A percentile compares a stretch with the other conserved stretches of the same genome.
phyloP scores from a whole-genome alignment of 2,797 vertebrate genomes.

The Brachyrhaphis roseni region DNA sequence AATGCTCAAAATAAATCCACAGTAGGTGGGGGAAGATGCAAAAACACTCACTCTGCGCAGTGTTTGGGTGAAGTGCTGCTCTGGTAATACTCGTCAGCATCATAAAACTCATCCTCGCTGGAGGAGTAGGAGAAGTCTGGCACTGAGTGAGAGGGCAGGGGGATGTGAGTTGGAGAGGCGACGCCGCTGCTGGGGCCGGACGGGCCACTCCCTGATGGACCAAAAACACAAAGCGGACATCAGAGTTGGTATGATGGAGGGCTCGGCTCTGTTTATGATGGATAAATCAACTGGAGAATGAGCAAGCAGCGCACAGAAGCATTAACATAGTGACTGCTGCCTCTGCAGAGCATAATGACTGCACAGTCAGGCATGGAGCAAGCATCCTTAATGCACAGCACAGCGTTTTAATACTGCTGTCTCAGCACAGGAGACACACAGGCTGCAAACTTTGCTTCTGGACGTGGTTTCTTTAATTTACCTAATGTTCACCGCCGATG shows the following conservation, averaged over 20 bases:
- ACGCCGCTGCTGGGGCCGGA: constrained; percentile 95
- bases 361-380: constrained; percentile 39
- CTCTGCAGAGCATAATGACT: constrained; percentile 60
- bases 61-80: constrained; percentile 93
- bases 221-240: background rate
- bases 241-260: background rate
- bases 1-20: constrained; percentile 6
- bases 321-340: constrained; percentile 39
- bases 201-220: constrained; percentile 88
- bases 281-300: constrained; percentile 10
- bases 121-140: constrained; percentile 99
- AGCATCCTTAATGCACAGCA: constrained; percentile 57
- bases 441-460: constrained; percentile 45
- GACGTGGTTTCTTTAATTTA: constrained; percentile 31
- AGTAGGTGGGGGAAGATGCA: background rate
- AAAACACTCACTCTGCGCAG: constrained; percentile 91
- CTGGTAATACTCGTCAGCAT: constrained; percentile 98
- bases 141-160: constrained; percentile 92
- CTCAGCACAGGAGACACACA: constrained; percentile 64
- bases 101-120: constrained; percentile 99
- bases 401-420: constrained; percentile 66
- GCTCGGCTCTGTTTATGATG: background rate
- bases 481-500: constrained; percentile 17
- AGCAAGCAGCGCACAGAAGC: constrained; percentile 14
- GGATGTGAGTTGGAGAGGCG: constrained; percentile 92